Conservation (phyloP, 2,113 vertebrate genomes). For the Arothron firmamentum region DNA sequence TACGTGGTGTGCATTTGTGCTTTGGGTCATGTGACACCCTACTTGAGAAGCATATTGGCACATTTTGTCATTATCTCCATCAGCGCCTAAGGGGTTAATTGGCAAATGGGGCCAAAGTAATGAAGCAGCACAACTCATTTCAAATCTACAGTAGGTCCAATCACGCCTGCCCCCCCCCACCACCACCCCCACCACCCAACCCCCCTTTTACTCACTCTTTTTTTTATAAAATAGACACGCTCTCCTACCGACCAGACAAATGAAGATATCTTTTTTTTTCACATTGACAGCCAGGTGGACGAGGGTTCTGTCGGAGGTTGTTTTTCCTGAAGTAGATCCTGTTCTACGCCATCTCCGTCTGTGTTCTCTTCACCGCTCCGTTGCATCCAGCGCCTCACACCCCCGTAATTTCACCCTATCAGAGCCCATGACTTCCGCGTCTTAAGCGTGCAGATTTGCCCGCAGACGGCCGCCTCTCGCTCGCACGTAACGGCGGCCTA, state of each 20-base stretch:
- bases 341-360: neutral
- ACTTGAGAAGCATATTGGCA: constrained; percentile 41
- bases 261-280: neutral
- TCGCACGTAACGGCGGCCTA: constrained; percentile 11
- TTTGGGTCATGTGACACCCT: constrained; percentile 41
- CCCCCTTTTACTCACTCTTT: neutral
- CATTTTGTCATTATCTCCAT: constrained; percentile 63
- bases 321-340: constrained; percentile 1
- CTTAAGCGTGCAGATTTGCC: neutral
- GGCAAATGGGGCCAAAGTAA: constrained; percentile 63
- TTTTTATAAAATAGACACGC: neutral
- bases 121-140: constrained; percentile 52
- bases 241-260: neutral
- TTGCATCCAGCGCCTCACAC: constrained; percentile 6
- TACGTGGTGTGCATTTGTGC: constrained; percentile 4
- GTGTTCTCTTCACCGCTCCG: neutral
- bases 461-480: constrained; percentile 13
- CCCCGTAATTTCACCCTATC: constrained; percentile 17
- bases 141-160: constrained; percentile 42
- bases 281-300: constrained; percentile 2
- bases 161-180: neutral
- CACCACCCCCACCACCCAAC: neutral
- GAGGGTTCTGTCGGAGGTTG: neutral
- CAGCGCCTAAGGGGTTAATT: constrained; percentile 55
- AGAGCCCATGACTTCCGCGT: neutral